A percentile compares a stretch with the other conserved stretches of the same genome.
phyloP scores from a whole-genome alignment of 2,113 vertebrate genomes.

The Campylomormyrus numenius region DNA sequence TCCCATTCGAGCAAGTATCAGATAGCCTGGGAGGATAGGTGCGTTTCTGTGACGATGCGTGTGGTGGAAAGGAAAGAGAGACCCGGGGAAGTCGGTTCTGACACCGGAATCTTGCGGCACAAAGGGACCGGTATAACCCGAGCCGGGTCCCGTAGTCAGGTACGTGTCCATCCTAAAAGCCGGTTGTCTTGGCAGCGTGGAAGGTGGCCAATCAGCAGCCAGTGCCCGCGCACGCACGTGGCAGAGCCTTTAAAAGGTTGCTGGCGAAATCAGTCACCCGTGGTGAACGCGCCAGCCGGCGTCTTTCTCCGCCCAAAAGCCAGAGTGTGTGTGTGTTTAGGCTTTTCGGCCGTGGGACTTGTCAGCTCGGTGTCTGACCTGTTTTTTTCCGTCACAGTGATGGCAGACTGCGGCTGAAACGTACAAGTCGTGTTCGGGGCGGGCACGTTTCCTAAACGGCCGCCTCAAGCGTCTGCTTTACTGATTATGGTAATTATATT shows the following conservation, averaged over 20 bases:
- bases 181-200: constrained; percentile 42
- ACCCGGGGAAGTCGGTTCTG: neutral
- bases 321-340: neutral
- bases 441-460: neutral
- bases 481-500: neutral
- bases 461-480: neutral
- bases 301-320: neutral
- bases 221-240: constrained; percentile 18
- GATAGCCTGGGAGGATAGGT: neutral
- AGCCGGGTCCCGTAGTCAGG: neutral
- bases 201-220: constrained; percentile 29
- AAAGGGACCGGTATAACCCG: neutral
- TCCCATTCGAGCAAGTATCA: neutral
- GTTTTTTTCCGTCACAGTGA: neutral
- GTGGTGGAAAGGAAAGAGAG: neutral
- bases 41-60: neutral
- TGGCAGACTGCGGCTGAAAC: neutral
- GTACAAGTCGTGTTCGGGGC: neutral
- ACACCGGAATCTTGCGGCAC: neutral
- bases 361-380: neutral
- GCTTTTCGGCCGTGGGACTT: neutral
- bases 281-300: neutral
- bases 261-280: neutral
- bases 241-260: constrained; percentile 6
- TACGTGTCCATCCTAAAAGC: constrained; percentile 23